Conservation (phyloP, 2,888 invertebrate genomes). For the Cephus pygmeus region DNA sequence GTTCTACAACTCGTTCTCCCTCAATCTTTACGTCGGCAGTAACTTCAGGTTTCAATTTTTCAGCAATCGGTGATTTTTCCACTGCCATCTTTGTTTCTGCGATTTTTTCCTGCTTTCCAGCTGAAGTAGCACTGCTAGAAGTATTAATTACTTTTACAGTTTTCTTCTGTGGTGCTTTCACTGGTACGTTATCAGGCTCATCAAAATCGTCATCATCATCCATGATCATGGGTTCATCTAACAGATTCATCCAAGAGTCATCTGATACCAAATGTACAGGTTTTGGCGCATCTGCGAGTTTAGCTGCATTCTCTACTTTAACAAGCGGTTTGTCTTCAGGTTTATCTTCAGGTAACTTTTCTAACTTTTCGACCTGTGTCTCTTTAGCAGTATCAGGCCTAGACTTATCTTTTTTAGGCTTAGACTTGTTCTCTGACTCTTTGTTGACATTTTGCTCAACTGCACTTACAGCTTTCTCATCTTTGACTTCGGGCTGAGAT, state of each 20-base stretch:
- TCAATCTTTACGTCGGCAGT: neutral
- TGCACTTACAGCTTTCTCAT: neutral
- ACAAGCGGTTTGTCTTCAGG: conserved; percentile 24
- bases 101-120: neutral
- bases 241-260: conserved; percentile 56
- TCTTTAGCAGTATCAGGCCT: conserved; percentile 12
- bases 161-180: neutral
- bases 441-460: neutral
- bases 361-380: conserved; percentile 3
- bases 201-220: conserved; percentile 38
- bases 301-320: conserved; percentile 22
- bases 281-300: conserved; percentile 3
- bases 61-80: conserved; percentile 43
- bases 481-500: neutral
- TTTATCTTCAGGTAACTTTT: conserved; percentile 24
- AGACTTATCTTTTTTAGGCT: conserved; percentile 19
- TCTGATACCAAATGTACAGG: conserved; percentile 25
- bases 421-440: conserved; percentile 3
- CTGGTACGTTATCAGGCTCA: conserved; percentile 33
- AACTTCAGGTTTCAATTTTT: conserved; percentile 25
- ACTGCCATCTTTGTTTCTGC: conserved; percentile 8
- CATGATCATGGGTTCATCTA: conserved; percentile 49
- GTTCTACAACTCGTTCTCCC: neutral
- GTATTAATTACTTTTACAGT: neutral
- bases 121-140: neutral